These are phyloP conservation scores for Heterodera carotae DNA, from an alignment of 1,140 invertebrate genomes.

Conservation along the genomic window DNA sequence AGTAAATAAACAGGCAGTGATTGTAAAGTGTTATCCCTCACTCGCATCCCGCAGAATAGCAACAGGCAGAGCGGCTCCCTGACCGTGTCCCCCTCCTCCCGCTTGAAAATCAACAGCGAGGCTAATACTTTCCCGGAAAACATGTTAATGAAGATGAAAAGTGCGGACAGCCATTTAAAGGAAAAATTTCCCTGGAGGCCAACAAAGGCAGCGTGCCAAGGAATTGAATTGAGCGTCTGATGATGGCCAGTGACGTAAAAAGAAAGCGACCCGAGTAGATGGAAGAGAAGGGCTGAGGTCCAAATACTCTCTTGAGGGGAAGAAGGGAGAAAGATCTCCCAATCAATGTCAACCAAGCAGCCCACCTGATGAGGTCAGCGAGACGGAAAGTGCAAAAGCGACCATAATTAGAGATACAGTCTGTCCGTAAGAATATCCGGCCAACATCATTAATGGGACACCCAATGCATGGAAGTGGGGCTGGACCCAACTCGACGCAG, in stretches of 20 bases:
- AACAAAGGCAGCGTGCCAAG: slow-evolving; percentile 48
- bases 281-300: slow-evolving; percentile 7
- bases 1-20: no score
- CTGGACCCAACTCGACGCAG: background rate
- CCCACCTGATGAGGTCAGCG: background rate
- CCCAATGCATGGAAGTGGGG: slow-evolving; percentile 18
- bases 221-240: slow-evolving; percentile 43
- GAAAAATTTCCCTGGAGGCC: slow-evolving; percentile 45
- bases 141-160: slow-evolving; percentile 36
- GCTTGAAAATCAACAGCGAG: slow-evolving; percentile 4
- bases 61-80: slow-evolving; percentile 17
- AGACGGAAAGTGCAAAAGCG: background rate
- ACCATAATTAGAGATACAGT: slow-evolving; percentile 19
- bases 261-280: slow-evolving; percentile 18
- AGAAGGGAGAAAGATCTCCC: slow-evolving; percentile 13
- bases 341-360: slow-evolving; percentile 3
- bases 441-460: slow-evolving; percentile 29
- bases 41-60: slow-evolving; percentile 9
- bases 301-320: slow-evolving; percentile 1
- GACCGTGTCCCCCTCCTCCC: background rate
- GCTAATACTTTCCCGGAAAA: slow-evolving; percentile 41
- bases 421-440: slow-evolving; percentile 25
- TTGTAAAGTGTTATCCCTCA: no score
- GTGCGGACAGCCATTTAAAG: slow-evolving; percentile 32
- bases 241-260: slow-evolving; percentile 46